phyloP scores from a whole-genome alignment of 1,140 invertebrate genomes.

The Rhagoletis zephyria region DNA sequence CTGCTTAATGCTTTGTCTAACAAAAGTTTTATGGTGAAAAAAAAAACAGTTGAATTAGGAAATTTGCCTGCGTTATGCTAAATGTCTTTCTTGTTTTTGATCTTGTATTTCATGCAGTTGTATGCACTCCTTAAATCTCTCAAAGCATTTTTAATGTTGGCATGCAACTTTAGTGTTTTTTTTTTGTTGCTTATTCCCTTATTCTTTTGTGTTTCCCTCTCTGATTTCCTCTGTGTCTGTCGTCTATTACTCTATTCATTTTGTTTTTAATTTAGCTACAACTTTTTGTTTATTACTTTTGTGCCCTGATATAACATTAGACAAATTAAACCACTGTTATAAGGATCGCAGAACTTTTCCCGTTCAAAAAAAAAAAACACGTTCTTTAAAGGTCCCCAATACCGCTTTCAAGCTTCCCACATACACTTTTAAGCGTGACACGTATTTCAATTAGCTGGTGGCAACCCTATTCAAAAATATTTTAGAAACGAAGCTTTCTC shows the following conservation, averaged over 20 bases:
- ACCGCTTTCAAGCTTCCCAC: too few species aligned
- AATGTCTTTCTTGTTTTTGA: background rate
- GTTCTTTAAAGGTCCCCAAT: too few species aligned
- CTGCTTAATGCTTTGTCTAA: background rate
- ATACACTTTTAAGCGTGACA: too few species aligned
- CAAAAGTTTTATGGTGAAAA: background rate
- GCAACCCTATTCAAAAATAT: too few species aligned
- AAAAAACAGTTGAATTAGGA: background rate
- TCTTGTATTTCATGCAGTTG: background rate
- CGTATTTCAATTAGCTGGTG: too few species aligned
- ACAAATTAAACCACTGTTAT: too few species aligned
- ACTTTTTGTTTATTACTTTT: too few species aligned
- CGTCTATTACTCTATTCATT: background rate
- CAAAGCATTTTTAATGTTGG: background rate
- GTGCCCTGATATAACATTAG: too few species aligned
- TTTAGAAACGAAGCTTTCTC: too few species aligned
- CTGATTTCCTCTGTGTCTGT: conserved; percentile 14
- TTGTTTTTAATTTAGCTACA: background rate
- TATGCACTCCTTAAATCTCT: background rate
- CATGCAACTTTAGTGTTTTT: background rate
- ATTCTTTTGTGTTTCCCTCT: background rate
- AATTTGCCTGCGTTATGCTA: background rate
- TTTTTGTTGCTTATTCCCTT: background rate
- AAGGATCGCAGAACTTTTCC: too few species aligned
- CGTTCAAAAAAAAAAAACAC: too few species aligned